Conservation (phyloP, 2,888 invertebrate species). For the Ormyrus rosae region DNA sequence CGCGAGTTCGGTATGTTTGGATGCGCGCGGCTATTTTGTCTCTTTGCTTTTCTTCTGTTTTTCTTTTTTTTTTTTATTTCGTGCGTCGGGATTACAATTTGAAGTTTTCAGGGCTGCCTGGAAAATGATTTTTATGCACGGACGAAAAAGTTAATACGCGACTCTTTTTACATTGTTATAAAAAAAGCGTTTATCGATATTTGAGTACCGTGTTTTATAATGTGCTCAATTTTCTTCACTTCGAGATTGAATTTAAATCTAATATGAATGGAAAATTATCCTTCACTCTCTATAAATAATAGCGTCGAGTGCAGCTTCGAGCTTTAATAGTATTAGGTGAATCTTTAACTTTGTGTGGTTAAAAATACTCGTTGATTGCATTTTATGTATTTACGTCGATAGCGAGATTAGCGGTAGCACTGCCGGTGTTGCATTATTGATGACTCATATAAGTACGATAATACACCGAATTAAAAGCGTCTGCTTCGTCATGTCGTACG, state of each 20-base stretch:
- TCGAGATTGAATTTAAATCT: not conserved
- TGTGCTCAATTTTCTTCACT: not conserved
- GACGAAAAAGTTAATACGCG: not conserved
- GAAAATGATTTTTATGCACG: not conserved
- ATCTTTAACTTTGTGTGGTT: constrained; percentile 25
- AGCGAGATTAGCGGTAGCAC: not conserved
- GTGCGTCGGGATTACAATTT: not conserved
- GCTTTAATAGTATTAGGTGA: constrained; percentile 22
- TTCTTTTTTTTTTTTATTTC: not conserved
- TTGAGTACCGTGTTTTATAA: constrained; percentile 11
- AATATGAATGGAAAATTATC: too few relatives aligned
- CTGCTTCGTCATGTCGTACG: not conserved
- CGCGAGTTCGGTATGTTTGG: not conserved
- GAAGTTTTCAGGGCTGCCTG: not conserved
- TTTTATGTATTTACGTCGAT: not conserved
- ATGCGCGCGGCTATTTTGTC: not conserved
- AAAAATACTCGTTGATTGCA: constrained; percentile 30
- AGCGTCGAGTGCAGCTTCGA: constrained; percentile 27
- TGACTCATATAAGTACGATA: not conserved
- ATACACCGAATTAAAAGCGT: not conserved
- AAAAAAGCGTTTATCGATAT: constrained; percentile 24
- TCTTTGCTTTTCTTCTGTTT: not conserved
- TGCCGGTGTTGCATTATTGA: constrained; percentile 14
- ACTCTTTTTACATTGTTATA: not conserved
- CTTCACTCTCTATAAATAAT: constrained; percentile 29